Evolutionary conservation across 53 echinoderm and acorn worm genomes (phyloP), one percentile per base, ranked within the genome.

Genomic region (Hippasteria phrygiana): DNA sequence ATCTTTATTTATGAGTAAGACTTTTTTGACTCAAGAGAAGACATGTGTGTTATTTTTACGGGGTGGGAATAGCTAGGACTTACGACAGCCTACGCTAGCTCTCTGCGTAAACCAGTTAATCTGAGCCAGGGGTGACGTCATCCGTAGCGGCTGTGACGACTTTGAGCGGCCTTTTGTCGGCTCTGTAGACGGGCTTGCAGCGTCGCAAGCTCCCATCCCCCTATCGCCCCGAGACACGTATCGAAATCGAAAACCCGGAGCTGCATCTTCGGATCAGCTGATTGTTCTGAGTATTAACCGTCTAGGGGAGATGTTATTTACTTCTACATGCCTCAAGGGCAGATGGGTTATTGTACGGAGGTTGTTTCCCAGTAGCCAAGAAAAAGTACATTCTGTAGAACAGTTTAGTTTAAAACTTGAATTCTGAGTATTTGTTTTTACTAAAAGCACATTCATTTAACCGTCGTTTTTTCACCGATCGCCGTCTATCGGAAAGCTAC

Each of bases 51-150:
- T 39, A 22, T 78, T 40, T 43, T 12, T 34, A 2, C 27, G 38
- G 36, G 51, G 35, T 48, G 35, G 16, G 12, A 53, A 17, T 38
- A 27, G 26, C 3, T 12, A 38, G 16, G 10, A 37, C 13, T n/a
- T 7, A 78, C 38, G 35, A 77, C 28, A 62, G 11, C 55, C 55
- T 0, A 39, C 59, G 59, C 24, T 42, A 42, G 6, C 1, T 18
- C 39, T 0, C 39, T 22, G 22, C 55, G 55, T 17, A 62, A 24
- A 0, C 55, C 13, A 17, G 17, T 59, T 17, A 42, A 73, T 32
- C 43, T 14, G 29, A 51, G 53, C 78, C 56, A 22, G 22, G 59
- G 27, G 53, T 78, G 78, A 78, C 78, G 78, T 78, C 78, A 78
- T 78, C 35, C 12, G 10, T 38, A 37, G 39, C 34, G 20, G 78